A percentile compares a stretch with the other conserved stretches of the same genome.
phyloP scores from a whole-genome alignment of 2,797 vertebrate genomes.

The Peromyscus eremicus region DNA sequence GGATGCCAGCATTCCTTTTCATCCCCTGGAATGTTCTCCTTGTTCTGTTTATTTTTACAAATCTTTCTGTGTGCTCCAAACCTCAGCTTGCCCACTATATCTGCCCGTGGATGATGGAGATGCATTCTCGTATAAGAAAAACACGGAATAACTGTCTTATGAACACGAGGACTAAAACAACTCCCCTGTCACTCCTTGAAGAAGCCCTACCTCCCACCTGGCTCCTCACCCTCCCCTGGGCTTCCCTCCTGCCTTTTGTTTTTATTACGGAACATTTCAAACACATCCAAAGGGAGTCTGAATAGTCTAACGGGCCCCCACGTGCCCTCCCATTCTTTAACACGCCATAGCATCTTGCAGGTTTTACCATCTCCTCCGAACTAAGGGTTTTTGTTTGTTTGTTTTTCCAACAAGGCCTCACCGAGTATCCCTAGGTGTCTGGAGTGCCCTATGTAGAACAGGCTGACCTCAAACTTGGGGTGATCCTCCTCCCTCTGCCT shows the following conservation, averaged over 20 bases:
- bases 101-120: background rate
- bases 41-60: conserved; percentile 22
- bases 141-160: background rate
- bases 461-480: background rate
- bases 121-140: background rate
- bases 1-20: background rate
- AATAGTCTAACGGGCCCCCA: too few species aligned
- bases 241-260: background rate
- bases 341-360: background rate
- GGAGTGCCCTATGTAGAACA: too few species aligned
- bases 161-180: background rate
- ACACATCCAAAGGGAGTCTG: background rate
- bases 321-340: background rate
- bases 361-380: background rate
- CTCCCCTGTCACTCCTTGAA: too few species aligned
- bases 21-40: background rate
- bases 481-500: background rate
- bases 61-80: background rate
- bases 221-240: background rate
- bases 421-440: background rate
- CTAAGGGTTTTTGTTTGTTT: background rate
- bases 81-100: background rate
- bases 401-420: background rate
- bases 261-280: background rate
- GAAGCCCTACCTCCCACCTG: too few species aligned